Conservation (phyloP, 2,888 invertebrate species). For the Coenonympha arcania region DNA sequence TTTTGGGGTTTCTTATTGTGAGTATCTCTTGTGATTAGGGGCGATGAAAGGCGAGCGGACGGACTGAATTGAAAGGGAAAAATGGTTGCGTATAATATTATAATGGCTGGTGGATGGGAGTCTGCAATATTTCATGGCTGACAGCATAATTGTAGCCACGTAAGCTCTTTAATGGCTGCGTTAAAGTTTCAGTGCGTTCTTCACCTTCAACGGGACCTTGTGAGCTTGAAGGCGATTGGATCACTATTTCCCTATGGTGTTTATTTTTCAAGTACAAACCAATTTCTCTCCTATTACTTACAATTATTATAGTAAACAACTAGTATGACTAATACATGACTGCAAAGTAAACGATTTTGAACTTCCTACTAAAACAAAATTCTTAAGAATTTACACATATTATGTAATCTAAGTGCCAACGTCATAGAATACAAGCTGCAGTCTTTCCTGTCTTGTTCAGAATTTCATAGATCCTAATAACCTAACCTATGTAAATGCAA, state of each 20-base stretch:
- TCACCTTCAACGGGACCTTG: constrained; percentile 55
- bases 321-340: no score
- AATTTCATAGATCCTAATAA: no score
- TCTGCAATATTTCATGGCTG: constrained; percentile 56
- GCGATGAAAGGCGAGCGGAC: constrained; percentile 32
- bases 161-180: constrained; percentile 41
- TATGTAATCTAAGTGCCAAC: no score
- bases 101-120: constrained; percentile 33
- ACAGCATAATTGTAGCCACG: constrained; percentile 59
- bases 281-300: neutral
- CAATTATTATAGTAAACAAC: neutral
- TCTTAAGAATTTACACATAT: no score
- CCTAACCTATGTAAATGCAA: no score
- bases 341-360: no score
- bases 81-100: no score
- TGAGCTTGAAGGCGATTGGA: constrained; percentile 21
- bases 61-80: constrained; percentile 32
- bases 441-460: no score
- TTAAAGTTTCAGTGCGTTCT: constrained; percentile 54
- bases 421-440: no score
- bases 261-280: neutral
- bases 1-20: constrained; percentile 12
- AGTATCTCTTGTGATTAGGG: constrained; percentile 26
- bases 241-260: neutral
- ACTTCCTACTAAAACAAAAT: no score